These are phyloP conservation scores for Corvus hawaiiensis DNA, from an alignment of 2,113 vertebrate species.

Conservation along the genomic window DNA sequence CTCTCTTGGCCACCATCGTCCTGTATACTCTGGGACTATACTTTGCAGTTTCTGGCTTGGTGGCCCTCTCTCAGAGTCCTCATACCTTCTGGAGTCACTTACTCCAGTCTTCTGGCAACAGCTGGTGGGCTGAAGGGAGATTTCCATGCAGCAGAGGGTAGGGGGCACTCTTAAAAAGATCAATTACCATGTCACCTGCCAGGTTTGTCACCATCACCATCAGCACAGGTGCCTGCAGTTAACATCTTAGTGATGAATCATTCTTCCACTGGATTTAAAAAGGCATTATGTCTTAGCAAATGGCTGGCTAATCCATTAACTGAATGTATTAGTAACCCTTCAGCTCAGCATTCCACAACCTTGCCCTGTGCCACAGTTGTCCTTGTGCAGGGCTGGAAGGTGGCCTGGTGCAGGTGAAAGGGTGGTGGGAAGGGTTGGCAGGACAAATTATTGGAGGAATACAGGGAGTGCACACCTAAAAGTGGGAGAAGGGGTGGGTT, in stretches of 20 bases:
- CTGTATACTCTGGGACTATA: background rate
- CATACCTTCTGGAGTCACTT: background rate
- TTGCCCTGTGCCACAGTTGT: background rate
- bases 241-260: background rate
- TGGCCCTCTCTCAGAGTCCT: background rate
- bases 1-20: background rate
- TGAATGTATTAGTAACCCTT: background rate
- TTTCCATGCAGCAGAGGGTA: background rate
- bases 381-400: background rate
- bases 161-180: background rate
- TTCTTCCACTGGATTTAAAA: background rate
- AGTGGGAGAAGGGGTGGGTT: background rate
- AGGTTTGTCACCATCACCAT: background rate
- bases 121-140: background rate
- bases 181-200: background rate
- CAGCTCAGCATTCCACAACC: background rate
- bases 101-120: background rate
- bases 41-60: background rate
- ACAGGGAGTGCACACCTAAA: background rate
- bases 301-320: background rate
- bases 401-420: background rate
- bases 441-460: background rate
- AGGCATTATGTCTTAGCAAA: background rate
- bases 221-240: background rate
- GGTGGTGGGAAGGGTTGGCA: background rate